These are phyloP conservation scores for Heterochromis multidens DNA, from an alignment of 2,113 vertebrate genomes.

Conservation along the genomic window DNA sequence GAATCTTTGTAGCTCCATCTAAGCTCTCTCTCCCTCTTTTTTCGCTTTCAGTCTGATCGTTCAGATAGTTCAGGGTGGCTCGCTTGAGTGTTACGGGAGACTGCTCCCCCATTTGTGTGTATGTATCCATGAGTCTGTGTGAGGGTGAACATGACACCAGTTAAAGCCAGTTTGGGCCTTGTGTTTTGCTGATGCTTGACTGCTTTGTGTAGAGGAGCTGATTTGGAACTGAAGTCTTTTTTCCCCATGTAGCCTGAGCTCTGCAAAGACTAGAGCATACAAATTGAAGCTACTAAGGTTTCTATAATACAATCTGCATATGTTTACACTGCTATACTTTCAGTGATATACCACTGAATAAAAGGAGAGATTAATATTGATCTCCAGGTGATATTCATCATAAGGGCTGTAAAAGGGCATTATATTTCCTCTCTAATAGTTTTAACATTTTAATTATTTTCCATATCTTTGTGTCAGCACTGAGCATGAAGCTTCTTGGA, in stretches of 20 bases:
- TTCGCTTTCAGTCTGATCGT: conserved; percentile 60
- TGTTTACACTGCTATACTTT: conserved; percentile 9
- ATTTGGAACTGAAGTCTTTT: conserved; percentile 51
- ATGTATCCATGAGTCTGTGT: conserved; percentile 28
- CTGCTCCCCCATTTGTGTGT: conserved; percentile 37
- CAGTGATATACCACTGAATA: background rate
- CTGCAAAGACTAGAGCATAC: conserved; percentile 26
- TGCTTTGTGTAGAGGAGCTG: conserved; percentile 61
- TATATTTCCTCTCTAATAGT: background rate
- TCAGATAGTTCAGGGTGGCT: conserved; percentile 77
- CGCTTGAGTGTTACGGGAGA: conserved; percentile 69
- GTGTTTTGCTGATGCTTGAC: conserved; percentile 48
- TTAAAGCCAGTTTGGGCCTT: conserved; percentile 29
- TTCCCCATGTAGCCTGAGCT: conserved; percentile 23
- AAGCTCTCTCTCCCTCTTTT: conserved; percentile 37
- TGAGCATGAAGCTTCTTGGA: background rate
- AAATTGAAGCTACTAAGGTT: conserved; percentile 40
- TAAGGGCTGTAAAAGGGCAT: background rate
- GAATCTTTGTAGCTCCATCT: conserved; percentile 51
- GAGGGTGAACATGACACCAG: conserved; percentile 59
- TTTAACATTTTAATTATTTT: background rate
- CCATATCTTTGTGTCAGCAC: background rate
- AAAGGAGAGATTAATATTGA: background rate
- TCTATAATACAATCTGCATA: conserved; percentile 18
- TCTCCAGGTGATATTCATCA: background rate